These are phyloP conservation scores for Therioaphis trifolii DNA, from an alignment of 2,888 invertebrate species.

Conservation along the genomic window DNA sequence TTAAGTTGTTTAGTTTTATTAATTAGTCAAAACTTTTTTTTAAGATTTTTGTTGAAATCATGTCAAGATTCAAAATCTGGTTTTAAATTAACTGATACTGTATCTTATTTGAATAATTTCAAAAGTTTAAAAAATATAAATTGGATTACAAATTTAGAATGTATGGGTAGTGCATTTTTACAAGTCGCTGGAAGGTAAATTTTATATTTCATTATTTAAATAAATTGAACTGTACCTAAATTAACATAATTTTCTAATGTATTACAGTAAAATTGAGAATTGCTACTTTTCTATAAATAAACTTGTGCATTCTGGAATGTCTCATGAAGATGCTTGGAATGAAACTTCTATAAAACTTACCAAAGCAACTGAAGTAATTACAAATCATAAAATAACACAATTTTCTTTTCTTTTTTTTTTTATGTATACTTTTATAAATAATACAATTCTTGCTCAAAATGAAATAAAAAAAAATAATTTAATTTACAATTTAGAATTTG, in stretches of 20 bases:
- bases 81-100: slow-evolving; percentile 76
- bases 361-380: slow-evolving; percentile 82
- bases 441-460: too few species aligned
- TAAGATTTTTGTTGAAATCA: slow-evolving; percentile 76
- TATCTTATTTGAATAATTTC: slow-evolving; percentile 74
- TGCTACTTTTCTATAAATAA: slow-evolving; percentile 80
- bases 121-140: slow-evolving; percentile 65
- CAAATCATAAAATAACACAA: too few species aligned
- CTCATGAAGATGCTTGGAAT: slow-evolving; percentile 88
- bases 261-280: slow-evolving; percentile 77
- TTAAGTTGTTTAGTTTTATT: background rate
- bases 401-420: too few species aligned
- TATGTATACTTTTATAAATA: too few species aligned
- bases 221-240: background rate
- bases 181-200: slow-evolving; percentile 75
- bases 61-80: slow-evolving; percentile 78
- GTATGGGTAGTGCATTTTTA: slow-evolving; percentile 74
- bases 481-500: too few species aligned
- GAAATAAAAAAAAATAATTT: too few species aligned
- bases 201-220: background rate
- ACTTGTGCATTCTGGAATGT: slow-evolving; percentile 75
- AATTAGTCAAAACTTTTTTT: background rate
- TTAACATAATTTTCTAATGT: slow-evolving; percentile 28
- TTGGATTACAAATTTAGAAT: slow-evolving; percentile 71
- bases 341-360: slow-evolving; percentile 84